These are phyloP conservation scores for Sabatieria punctata DNA, from an alignment of 2,888 invertebrate genomes.

Conservation along the genomic window DNA sequence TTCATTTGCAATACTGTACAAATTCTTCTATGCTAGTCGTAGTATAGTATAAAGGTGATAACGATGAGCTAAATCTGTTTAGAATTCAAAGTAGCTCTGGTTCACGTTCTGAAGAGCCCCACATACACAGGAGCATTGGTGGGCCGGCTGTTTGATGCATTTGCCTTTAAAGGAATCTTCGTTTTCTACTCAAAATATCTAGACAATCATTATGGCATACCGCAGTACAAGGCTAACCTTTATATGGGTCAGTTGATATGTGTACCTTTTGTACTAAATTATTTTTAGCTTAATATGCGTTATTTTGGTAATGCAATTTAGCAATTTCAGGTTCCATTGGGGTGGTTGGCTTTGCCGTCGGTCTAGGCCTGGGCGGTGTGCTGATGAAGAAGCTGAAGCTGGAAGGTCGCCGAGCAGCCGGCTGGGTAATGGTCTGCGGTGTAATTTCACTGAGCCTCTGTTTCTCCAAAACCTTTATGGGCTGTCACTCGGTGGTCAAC, in stretches of 20 bases:
- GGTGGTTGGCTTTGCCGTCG: slow-evolving; percentile 29
- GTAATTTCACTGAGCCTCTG: slow-evolving; percentile 20
- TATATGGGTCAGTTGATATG: slow-evolving; percentile 22
- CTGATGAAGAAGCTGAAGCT: slow-evolving; percentile 17
- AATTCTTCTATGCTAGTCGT: too few species aligned
- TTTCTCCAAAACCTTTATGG: slow-evolving; percentile 24
- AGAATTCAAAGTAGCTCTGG: too few species aligned
- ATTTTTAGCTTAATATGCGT: too few species aligned
- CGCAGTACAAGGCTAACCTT: slow-evolving; percentile 23
- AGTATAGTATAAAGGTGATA: too few species aligned
- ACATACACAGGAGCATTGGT: slow-evolving; percentile 22
- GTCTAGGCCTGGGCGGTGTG: slow-evolving; percentile 20
- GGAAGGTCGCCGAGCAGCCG: slow-evolving; percentile 21
- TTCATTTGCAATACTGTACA: too few species aligned
- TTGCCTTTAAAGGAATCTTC: slow-evolving; percentile 30
- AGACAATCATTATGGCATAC: slow-evolving; percentile 28
- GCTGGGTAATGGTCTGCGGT: slow-evolving; percentile 21
- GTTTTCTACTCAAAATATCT: slow-evolving; percentile 29
- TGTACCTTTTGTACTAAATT: too few species aligned
- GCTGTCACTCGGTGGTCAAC: slow-evolving; percentile 24
- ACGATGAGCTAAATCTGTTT: too few species aligned
- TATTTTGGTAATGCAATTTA: too few species aligned
- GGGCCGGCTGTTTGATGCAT: slow-evolving; percentile 28
- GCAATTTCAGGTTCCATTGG: slow-evolving; percentile 30
- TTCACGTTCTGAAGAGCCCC: too few species aligned